Evolutionary conservation across 1,140 invertebrate species (phyloP), one percentile per base, ranked within the genome.

Genomic region (Drosophila auraria): DNA sequence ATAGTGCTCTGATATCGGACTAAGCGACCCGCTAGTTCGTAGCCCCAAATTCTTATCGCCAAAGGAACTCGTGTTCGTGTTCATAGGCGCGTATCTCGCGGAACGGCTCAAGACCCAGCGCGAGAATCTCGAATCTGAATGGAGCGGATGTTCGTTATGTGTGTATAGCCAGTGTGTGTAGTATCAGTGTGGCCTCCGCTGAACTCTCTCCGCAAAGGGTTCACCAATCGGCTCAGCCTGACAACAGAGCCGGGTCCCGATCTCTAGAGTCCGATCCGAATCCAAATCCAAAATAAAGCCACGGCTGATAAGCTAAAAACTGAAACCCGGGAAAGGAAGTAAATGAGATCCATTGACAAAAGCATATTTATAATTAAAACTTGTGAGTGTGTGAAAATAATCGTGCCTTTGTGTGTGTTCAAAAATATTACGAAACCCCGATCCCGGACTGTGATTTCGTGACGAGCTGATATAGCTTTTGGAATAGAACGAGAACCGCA

Each of bases 11-110:
- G 70, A 73, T 73, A 73, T 72, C 68, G 53, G 54, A 20, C 54
- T n/a, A 40, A 40, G 36, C 36, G 54, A 57, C 36, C 54, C 54
- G 49, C 78, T 86, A 87, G 83, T 89, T 87, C 84, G 73, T 89
- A 91, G 87, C 82, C 87, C 87, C 87, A 90, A 90, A 90, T 90
- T 91, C 87, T 90, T 90, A 90, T 90, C 87, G 73, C 80, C 38
- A 87, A 90, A 90, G 86, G 87, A 90, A 90, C 87, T 91, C 76
- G 76, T 90, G 74, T 61, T 74, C 73, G 77, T 40, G 30, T 74
- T 87, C 70, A 83, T 74, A 78, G 71, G 50, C 86, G 70, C 87
- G 69, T 91, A 89, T 91, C 82, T 73, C 79, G 45, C 42, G 54
- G 36, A 30, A 25, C 78, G 54, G 57, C 78, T 69, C 63, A 73